Evolutionary conservation across 2,797 vertebrate genomes (phyloP), one percentile per base, ranked within the genome.

Genomic region (Gymnothorax javanicus): DNA sequence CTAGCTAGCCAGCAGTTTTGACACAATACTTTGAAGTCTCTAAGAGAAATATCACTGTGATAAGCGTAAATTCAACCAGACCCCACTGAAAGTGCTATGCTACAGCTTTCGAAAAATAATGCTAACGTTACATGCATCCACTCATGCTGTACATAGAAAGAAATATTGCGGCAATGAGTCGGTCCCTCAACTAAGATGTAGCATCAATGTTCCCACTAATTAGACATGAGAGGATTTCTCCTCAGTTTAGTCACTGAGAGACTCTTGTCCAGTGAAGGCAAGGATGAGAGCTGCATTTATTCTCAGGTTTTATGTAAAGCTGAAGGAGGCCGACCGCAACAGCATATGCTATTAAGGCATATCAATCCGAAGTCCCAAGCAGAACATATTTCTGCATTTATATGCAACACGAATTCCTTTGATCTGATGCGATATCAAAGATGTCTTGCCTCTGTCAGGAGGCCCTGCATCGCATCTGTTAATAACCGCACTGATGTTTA

Each of bases 281-380:
- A 12, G 13, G 33, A 77, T 13, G 73, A 52, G 43, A 15, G 20
- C 85, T 57, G 75, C 82, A 87, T 88, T 90, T 85, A 57, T 69
- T 58, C 52, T 57, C 57, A 27, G 86, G 87, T 75, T 83, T 85
- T 90, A 85, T 73, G 54, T 73, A 82, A 86, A 62, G 75, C 84
- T 75, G 85, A 27, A 81, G 85, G 84, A 87, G 82, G 54, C 17
- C 79, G 88, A 88, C 58, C 77, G 23, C 83, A 87, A 83, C 27
- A 84, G 84, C 85, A 82, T 9, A 85, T 33, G 86, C 71, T 73
- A 89, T 89, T 89, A 87, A 85, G 67, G 87, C 88, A 84, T 17
- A 84, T 88, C 75, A 87, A 60, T 86, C 84, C 43, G 69, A 58
- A 83, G 54, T 73, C 77, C 79, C 79, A 81, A 43, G 59, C 52